These are phyloP conservation scores for Lasioglossum figueresi DNA, from an alignment of 2,888 invertebrate species.

Conservation along the genomic window DNA sequence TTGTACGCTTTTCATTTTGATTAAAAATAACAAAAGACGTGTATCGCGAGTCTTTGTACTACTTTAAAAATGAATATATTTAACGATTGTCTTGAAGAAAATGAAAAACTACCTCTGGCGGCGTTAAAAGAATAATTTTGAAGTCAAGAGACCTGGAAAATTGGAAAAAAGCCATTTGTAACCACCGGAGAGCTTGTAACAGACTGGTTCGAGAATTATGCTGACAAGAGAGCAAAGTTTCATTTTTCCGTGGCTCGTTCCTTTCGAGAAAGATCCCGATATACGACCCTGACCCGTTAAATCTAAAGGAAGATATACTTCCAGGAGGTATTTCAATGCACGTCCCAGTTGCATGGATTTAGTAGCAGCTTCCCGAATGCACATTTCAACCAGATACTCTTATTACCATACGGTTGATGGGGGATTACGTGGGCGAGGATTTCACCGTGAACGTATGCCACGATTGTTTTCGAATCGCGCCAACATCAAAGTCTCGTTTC, in stretches of 20 bases:
- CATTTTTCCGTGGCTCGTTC: neutral
- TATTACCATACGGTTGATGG: slow-evolving; percentile 13
- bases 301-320: slow-evolving; percentile 1
- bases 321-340: neutral
- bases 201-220: neutral
- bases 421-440: slow-evolving; percentile 17
- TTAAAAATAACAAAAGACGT: neutral
- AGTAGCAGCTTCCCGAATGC: neutral
- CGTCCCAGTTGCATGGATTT: slow-evolving; percentile 8
- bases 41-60: neutral
- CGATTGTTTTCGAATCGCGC: slow-evolving; percentile 52
- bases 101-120: neutral
- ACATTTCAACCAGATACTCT: neutral
- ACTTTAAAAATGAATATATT: neutral
- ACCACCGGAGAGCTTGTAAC: neutral
- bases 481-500: slow-evolving; percentile 62
- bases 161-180: neutral
- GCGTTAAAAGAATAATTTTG: slow-evolving; percentile 2
- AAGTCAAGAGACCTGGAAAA: slow-evolving; percentile 6
- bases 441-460: slow-evolving; percentile 42
- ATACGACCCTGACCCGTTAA: slow-evolving; percentile 3
- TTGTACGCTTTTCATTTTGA: neutral
- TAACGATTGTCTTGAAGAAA: neutral
- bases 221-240: slow-evolving; percentile 1
- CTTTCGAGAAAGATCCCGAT: neutral